Conservation (phyloP, 37 sponge, comb jelly and placozoan species). For the Lycopodina hypogea region DNA sequence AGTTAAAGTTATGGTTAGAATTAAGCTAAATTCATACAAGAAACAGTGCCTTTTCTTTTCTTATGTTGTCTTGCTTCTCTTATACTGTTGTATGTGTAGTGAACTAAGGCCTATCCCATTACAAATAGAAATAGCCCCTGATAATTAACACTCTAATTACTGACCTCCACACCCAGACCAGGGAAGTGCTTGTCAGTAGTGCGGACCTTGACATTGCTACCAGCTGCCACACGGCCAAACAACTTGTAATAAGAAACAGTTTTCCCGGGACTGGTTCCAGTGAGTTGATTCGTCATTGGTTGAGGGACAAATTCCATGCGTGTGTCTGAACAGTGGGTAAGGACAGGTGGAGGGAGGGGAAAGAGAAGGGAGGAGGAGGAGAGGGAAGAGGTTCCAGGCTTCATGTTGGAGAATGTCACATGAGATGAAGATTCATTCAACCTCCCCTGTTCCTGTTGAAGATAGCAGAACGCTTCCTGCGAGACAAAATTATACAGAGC, state of each 20-base stretch:
- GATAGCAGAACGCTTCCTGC: constrained; percentile 37
- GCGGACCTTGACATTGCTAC: constrained; percentile 89
- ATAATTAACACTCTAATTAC: not conserved
- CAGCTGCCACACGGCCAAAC: constrained; percentile 75
- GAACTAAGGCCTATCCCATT: too few relatives aligned
- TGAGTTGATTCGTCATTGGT: constrained; percentile 14
- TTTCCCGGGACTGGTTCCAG: not conserved
- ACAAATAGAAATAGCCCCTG: too few relatives aligned
- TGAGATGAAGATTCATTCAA: not conserved
- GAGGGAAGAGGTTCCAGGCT: not conserved
- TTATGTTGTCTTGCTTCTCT: too few relatives aligned
- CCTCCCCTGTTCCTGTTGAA: constrained; percentile 9
- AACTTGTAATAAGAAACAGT: constrained; percentile 76
- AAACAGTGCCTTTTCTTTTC: too few relatives aligned
- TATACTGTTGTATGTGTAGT: too few relatives aligned
- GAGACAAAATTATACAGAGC: too few relatives aligned
- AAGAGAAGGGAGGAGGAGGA: not conserved
- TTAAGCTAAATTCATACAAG: too few relatives aligned
- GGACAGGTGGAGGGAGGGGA: constrained; percentile 55
- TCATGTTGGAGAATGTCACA: not conserved
- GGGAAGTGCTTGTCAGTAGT: constrained; percentile 70
- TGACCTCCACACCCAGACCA: constrained; percentile 77
- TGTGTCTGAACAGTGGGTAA: constrained; percentile 43
- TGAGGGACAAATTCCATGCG: constrained; percentile 73
- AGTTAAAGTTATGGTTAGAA: too few relatives aligned